These are phyloP conservation scores for Porites lobata DNA, from an alignment of 92 coral and sea anemone genomes.

Conservation along the genomic window DNA sequence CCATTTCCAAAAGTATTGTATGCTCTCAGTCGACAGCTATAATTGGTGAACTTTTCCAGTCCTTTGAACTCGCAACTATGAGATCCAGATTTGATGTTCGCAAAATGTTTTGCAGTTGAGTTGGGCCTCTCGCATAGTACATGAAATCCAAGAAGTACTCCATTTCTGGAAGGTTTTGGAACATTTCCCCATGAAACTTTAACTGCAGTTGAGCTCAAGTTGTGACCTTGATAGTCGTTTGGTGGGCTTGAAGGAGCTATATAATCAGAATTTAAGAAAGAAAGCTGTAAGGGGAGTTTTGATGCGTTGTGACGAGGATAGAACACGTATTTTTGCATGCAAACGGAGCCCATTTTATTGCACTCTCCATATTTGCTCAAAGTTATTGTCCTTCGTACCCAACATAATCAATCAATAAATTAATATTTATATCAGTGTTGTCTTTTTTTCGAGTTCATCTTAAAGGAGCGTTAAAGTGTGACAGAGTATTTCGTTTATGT, in stretches of 20 bases:
- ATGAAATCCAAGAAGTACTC: conserved; percentile 23
- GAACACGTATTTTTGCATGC: neutral
- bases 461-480: too few relatives aligned
- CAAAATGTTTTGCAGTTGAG: neutral
- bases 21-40: conserved; percentile 24
- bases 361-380: too few relatives aligned
- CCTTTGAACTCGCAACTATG: conserved; percentile 2
- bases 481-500: too few relatives aligned
- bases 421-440: too few relatives aligned
- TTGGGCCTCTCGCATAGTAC: neutral
- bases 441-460: too few relatives aligned
- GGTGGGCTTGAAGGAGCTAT: conserved; percentile 25
- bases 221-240: conserved; percentile 11
- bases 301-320: neutral
- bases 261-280: neutral
- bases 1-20: conserved; percentile 35
- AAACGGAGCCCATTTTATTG: neutral
- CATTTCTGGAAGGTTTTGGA: conserved; percentile 10
- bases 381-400: too few relatives aligned
- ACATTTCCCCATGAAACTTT: conserved; percentile 19
- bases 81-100: neutral
- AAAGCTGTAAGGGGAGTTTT: neutral
- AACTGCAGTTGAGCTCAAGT: conserved; percentile 27
- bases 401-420: too few relatives aligned
- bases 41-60: conserved; percentile 23